Evolutionary conservation across 2,113 vertebrate species (phyloP).

Genomic region (Baryphthengus martii): DNA sequence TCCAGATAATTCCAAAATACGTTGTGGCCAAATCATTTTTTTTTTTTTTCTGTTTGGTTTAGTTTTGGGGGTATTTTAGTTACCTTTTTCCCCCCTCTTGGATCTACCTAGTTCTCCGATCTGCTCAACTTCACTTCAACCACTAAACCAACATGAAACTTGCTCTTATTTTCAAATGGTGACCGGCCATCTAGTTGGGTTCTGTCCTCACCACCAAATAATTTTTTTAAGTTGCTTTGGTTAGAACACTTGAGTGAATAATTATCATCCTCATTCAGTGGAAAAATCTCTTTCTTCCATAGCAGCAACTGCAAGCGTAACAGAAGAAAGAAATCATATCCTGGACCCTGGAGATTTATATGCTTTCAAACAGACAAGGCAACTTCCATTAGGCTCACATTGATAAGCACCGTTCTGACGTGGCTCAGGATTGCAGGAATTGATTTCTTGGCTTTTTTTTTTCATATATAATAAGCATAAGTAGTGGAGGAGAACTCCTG

Average conservation of each 20-base stretch:
- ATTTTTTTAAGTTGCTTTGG: background rate
- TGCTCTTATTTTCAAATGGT: background rate
- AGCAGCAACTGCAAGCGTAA: background rate
- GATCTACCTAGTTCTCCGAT: background rate
- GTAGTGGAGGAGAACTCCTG: background rate
- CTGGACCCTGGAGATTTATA: background rate
- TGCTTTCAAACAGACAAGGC: background rate
- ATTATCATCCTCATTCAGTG: background rate
- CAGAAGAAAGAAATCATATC: background rate
- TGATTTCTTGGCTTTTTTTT: background rate
- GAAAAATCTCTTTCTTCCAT: background rate
- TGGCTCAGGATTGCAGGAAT: background rate
- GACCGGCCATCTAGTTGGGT: rapidly evolving
- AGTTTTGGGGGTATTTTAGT: no score
- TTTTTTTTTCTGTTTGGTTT: background rate
- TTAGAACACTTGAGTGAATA: background rate
- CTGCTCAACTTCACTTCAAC: background rate
- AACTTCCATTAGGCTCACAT: background rate
- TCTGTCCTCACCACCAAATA: background rate
- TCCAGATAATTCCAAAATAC: background rate
- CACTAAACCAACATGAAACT: background rate
- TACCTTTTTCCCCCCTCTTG: background rate
- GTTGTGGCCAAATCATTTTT: background rate
- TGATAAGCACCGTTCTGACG: background rate
- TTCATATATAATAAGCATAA: background rate